phyloP scores from a whole-genome alignment of 2,797 vertebrate species.

The Sitta carolinensis region DNA sequence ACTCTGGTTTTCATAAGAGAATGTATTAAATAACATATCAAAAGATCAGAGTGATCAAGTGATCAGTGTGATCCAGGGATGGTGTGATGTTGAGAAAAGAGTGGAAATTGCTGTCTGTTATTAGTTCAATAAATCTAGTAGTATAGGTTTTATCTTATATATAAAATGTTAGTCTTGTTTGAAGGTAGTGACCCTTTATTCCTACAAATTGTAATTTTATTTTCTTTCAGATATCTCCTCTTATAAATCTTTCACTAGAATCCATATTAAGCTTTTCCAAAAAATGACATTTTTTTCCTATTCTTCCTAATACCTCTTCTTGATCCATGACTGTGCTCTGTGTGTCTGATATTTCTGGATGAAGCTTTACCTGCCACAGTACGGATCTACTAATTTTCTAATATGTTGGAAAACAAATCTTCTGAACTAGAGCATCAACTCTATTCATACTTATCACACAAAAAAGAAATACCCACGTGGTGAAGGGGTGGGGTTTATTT shows the following conservation, averaged over 20 bases:
- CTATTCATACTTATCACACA: not conserved
- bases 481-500: not conserved
- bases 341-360: not conserved
- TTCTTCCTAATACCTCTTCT: not conserved
- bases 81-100: not conserved
- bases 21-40: not conserved
- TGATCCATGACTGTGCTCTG: not conserved
- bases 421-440: not conserved
- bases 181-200: not conserved
- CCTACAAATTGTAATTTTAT: not conserved
- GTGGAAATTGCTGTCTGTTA: not conserved
- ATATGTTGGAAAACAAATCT: not conserved
- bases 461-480: not conserved
- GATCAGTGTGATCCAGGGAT: not conserved
- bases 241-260: not conserved
- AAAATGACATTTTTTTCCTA: not conserved
- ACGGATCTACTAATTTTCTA: not conserved
- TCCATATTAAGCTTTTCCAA: not conserved
- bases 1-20: not conserved
- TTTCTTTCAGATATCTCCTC: not conserved
- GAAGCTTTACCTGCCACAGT: not conserved
- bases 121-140: not conserved
- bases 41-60: not conserved
- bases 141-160: not conserved
- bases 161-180: not conserved